Base-by-base conservation (phyloP, 2,888 invertebrate genomes). In the Aromia moschata region DNA sequence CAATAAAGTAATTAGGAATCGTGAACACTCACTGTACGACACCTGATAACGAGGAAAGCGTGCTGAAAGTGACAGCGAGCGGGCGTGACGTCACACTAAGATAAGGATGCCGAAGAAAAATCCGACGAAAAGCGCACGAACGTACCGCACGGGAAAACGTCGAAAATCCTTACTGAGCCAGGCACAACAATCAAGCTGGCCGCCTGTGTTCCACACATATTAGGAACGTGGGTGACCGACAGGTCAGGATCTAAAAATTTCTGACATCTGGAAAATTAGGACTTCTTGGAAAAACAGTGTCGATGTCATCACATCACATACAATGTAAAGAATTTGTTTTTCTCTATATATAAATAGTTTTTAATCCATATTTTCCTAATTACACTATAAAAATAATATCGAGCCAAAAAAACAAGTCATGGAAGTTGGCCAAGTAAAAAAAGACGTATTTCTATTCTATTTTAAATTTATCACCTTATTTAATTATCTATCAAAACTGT, bases 1-100 rank as follows among this genome's bases (percentile, higher is more conserved):
- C 66, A 56, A 68, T 58, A 53, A 69, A 70, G 69, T 68, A 68
- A 64, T 70, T 70, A 46, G 70, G 71, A 70, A 71, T 70, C 30
- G 66, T 70, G 70, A 59, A 68, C 62, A 61, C 56, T 54, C 49
- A 56, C 54, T 51, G 33, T 41, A 41, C 30, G 30, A 52, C 41
- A 52, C 52, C 16, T 14, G 17, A n/a, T 43, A 25, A 15, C 20
- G 18, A 54, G n/a, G n/a, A 53, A 46, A 54, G 12, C 4, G 16
- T 12, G 33, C 33, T 45, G 54, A 25, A 14, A 7, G 14, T 4
- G 20, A 17, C 30, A 31, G 33, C 41, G 31, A 5, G 7, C n/a
- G 18, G 7, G 1, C 11, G 16, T 10, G 18, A 37, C 31, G 10
- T 15, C 14, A 16, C 45, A 45, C 49, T 36, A n/a, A n/a, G n/a